phyloP scores from a whole-genome alignment of 1,140 invertebrate genomes.

The Pseudomyrmex pallidus region DNA sequence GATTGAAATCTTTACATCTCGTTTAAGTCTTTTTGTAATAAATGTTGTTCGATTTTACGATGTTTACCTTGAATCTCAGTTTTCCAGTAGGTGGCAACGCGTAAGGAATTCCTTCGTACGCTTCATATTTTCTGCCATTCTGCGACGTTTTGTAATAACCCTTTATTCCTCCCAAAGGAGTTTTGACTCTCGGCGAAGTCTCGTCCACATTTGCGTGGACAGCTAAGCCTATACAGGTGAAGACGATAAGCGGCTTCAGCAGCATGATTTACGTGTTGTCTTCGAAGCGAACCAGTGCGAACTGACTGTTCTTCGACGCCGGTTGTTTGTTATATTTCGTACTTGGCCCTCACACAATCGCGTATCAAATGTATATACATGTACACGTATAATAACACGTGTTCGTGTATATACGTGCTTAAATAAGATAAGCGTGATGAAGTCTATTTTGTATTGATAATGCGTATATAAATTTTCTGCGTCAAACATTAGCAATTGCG shows the following conservation, averaged over 20 bases:
- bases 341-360: background rate
- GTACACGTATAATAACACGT: background rate
- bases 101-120: constrained; percentile 88
- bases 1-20: no score
- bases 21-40: background rate
- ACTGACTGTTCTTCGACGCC: background rate
- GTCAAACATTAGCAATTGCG: no score
- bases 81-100: constrained; percentile 86
- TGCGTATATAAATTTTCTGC: no score
- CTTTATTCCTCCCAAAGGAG: constrained; percentile 75
- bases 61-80: constrained; percentile 86
- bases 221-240: background rate
- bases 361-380: background rate
- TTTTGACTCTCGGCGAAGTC: constrained; percentile 74
- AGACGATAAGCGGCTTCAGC: background rate
- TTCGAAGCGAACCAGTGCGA: background rate
- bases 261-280: background rate
- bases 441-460: background rate
- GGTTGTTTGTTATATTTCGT: background rate
- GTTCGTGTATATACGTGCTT: no score
- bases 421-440: background rate
- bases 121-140: constrained; percentile 82
- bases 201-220: constrained; percentile 46
- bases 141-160: constrained; percentile 79
- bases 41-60: background rate